Percentiles rank a stretch among this genome's conserved stretches.
Evolutionary conservation across 2,797 vertebrate species (phyloP).

Genomic region (Salmo trutta): DNA sequence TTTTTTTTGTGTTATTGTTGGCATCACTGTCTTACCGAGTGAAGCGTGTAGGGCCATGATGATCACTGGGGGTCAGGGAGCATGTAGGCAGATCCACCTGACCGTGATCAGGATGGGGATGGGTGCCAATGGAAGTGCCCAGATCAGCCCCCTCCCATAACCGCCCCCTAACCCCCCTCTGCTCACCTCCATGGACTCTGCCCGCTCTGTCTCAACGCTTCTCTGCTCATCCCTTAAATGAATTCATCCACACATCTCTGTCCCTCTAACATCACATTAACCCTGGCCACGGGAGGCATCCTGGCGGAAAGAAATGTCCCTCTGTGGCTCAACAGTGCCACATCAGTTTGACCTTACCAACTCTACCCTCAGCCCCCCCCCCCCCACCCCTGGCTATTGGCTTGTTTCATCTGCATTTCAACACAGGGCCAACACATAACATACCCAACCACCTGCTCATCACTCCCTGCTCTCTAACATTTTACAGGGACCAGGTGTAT

Average conservation of each 20-base stretch:
- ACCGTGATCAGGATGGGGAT: constrained; percentile 42
- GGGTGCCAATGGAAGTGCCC: constrained; percentile 47
- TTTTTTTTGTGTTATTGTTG: background rate
- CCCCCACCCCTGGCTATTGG: background rate
- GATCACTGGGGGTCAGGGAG: constrained; percentile 14
- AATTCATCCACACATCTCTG: constrained; percentile 84
- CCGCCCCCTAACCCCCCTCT: constrained; percentile 57
- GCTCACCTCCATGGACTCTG: constrained; percentile 77
- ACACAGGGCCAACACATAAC: constrained; percentile 9
- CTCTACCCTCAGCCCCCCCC: constrained; percentile 29
- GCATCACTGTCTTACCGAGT: background rate
- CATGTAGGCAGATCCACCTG: constrained; percentile 12
- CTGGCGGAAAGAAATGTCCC: constrained; percentile 72
- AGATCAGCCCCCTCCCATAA: constrained; percentile 58
- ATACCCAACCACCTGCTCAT: constrained; percentile 26
- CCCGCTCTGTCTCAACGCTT: constrained; percentile 75
- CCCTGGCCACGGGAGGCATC: constrained; percentile 77
- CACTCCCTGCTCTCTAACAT: background rate
- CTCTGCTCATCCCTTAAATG: constrained; percentile 81
- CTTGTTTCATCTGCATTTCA: constrained; percentile 47
- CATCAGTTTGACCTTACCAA: constrained; percentile 75
- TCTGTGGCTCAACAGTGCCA: constrained; percentile 57
- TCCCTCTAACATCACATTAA: constrained; percentile 80
- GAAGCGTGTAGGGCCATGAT: constrained; percentile 10
- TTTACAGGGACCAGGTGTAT: background rate